Evolutionary conservation across 2,888 invertebrate species (phyloP).

Genomic region (Brenthis hecate): DNA sequence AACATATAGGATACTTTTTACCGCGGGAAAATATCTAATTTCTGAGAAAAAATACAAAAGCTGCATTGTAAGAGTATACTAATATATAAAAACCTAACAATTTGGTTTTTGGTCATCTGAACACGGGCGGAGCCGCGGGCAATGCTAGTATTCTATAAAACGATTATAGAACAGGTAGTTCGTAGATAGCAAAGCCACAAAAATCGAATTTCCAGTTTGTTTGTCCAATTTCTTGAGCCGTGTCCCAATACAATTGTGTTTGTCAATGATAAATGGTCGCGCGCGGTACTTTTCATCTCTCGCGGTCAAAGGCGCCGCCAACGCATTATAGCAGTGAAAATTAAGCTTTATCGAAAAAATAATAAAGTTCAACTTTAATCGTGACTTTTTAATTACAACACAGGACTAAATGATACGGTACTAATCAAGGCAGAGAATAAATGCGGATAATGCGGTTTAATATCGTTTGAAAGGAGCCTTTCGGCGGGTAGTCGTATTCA

Average conservation of each 20-base stretch:
- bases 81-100: no score
- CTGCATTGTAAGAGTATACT: no score
- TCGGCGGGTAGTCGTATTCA: slow-evolving; percentile 79
- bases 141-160: slow-evolving; percentile 29
- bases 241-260: slow-evolving; percentile 80
- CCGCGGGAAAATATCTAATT: no score
- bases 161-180: slow-evolving; percentile 39
- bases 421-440: slow-evolving; percentile 80
- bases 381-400: slow-evolving; percentile 71
- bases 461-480: slow-evolving; percentile 78
- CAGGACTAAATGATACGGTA: slow-evolving; percentile 82
- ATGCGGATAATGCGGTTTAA: slow-evolving; percentile 79
- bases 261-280: slow-evolving; percentile 82
- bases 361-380: slow-evolving; percentile 49
- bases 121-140: no score
- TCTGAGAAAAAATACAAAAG: no score
- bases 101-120: no score
- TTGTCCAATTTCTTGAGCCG: slow-evolving; percentile 76
- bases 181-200: slow-evolving; percentile 51
- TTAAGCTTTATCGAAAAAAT: slow-evolving; percentile 44
- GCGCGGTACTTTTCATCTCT: slow-evolving; percentile 79
- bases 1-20: no score
- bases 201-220: slow-evolving; percentile 69
- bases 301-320: slow-evolving; percentile 74
- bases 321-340: slow-evolving; percentile 43